Base-by-base conservation (phyloP, 2,113 vertebrate species). In the Penelope pileata region DNA sequence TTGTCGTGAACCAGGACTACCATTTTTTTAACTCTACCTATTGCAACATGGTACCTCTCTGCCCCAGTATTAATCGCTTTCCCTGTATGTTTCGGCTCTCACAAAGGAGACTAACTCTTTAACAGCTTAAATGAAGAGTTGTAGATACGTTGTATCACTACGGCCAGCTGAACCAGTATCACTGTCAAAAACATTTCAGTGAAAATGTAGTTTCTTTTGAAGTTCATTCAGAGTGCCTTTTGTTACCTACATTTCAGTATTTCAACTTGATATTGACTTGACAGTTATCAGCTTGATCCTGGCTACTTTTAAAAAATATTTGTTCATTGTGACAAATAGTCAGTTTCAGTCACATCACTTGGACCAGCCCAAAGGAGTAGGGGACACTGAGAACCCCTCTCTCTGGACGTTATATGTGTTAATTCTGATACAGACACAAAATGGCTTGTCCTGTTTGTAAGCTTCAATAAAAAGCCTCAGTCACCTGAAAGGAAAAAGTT, bases 391-490 rank as follows among this genome's bases (percentile, higher is more conserved):
- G 36, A 51, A 30, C 22, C 9, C 12, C 17, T 42, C 34, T 48
- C 4, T 11, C 12, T 51, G n/a, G 51, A 5, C 45, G 24, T 54
- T 29, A 32, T 36, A 34, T 0, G 2, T 4, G 12, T 30, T 21
- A 27, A 29, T 72, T 66, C 59, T 66, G 34, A 9, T 70, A 43
- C 14, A 50, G 36, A 60, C 23, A 9, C 4, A 2, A 38, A 54
- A 42, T 58, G 10, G 7, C 32, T 76, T 77, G 27, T 66, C 3
- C 0, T 50, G 13, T 45, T 75, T 54, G 9, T 32, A 47, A 72
- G 12, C 29, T 59, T 76, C 32, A 43, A 15, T 58, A 47, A 64
- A 73, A 76, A 42, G 4, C 5, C 22, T 62, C 10, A 6, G 23
- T 43, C 9, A 8, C 3, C 13, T 6, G 12, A 48, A 56, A 21